These are phyloP conservation scores for mouse (Mus musculus) DNA, from an alignment of 2,113 vertebrate species.

Conservation along the genomic window DNA sequence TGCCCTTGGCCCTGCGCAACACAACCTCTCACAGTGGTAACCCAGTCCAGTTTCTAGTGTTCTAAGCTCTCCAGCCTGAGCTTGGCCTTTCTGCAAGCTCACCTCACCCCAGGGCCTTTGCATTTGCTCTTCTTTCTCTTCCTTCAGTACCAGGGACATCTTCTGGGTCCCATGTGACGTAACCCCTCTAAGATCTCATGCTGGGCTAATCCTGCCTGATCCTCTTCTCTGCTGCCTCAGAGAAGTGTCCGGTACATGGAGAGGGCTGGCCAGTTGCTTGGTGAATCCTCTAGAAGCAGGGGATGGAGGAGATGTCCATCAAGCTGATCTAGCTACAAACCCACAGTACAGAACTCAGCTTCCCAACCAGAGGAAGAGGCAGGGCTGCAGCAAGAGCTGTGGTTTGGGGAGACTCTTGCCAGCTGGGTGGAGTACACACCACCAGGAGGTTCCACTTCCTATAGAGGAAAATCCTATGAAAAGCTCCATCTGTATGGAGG, in stretches of 20 bases:
- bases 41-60: not conserved
- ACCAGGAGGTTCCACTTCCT: slow-evolving; percentile 58
- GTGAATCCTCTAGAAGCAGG: not conserved
- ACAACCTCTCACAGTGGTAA: not conserved
- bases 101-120: slow-evolving; percentile 23
- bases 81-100: not conserved
- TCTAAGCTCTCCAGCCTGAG: not conserved
- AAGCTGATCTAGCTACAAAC: not conserved
- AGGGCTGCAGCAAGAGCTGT: not conserved
- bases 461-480: slow-evolving; percentile 32
- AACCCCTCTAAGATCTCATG: not conserved
- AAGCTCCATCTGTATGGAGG: slow-evolving; percentile 30
- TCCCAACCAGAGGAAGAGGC: not conserved
- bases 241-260: not conserved
- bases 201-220: not conserved
- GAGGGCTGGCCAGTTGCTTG: not conserved
- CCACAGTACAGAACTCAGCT: slow-evolving; percentile 4
- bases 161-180: not conserved
- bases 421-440: slow-evolving; percentile 30
- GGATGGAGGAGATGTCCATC: not conserved
- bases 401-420: slow-evolving; percentile 46
- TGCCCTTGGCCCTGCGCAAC: not conserved
- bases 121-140: not conserved
- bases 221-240: not conserved
- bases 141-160: not conserved